Evolutionary conservation across 2,113 vertebrate species (phyloP).

Genomic region (Periophthalmodon schlosseri): DNA sequence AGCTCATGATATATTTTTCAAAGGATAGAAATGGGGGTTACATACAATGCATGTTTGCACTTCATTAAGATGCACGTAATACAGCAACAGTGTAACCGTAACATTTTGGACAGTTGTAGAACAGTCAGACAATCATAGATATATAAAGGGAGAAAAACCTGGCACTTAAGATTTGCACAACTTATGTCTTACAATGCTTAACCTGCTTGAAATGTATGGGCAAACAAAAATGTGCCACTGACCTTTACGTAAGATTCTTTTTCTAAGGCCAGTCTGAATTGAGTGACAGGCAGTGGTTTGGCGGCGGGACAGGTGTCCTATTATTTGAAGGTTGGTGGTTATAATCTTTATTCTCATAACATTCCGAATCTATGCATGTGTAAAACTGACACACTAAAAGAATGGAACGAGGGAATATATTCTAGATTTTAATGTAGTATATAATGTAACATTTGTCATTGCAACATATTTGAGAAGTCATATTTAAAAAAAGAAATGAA

Average conservation of each 20-base stretch:
- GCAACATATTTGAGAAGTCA: not conserved
- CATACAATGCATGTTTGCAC: not conserved
- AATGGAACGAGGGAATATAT: too few species aligned
- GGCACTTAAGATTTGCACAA: not conserved
- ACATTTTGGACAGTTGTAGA: not conserved
- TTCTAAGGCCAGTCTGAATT: too few species aligned
- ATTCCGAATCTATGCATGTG: not conserved
- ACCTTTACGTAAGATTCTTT: too few species aligned
- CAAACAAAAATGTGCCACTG: too few species aligned
- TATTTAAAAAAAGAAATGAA: not conserved
- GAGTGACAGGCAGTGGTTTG: not conserved
- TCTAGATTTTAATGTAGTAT: too few species aligned
- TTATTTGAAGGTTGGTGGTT: not conserved
- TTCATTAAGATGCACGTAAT: not conserved
- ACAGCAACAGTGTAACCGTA: not conserved
- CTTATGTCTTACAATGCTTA: not conserved
- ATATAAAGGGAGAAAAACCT: not conserved
- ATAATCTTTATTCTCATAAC: not conserved
- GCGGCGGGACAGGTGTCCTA: not conserved
- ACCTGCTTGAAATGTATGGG: not conserved
- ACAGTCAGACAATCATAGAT: not conserved
- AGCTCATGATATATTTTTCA: not conserved
- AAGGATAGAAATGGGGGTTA: not conserved
- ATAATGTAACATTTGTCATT: too few species aligned
- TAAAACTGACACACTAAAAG: not conserved